These are phyloP conservation scores for Anagyrus pseudococci DNA, from an alignment of 2,888 invertebrate species.

Conservation along the genomic window DNA sequence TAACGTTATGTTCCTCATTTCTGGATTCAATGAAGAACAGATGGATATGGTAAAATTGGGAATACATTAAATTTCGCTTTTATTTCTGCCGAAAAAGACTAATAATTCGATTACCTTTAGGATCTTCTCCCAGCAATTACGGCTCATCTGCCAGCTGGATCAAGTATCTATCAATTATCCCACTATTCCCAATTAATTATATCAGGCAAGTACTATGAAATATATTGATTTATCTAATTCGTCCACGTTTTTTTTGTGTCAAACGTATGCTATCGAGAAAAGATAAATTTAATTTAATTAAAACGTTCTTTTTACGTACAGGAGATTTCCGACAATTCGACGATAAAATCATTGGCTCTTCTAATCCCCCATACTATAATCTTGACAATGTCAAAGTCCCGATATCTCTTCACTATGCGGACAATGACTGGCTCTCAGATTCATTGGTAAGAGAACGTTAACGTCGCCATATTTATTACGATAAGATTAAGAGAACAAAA, in stretches of 20 bases:
- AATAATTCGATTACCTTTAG: constrained; percentile 60
- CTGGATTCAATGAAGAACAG: constrained; percentile 62
- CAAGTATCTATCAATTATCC: constrained; percentile 72
- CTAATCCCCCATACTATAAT: constrained; percentile 68
- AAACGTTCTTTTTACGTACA: constrained; percentile 15
- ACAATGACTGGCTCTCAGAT: constrained; percentile 71
- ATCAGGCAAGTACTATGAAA: constrained; percentile 52
- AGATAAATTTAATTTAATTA: too few species aligned
- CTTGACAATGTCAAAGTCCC: constrained; percentile 67
- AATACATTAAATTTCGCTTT: background rate
- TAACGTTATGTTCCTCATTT: constrained; percentile 72
- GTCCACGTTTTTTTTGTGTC: too few species aligned
- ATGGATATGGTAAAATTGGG: constrained; percentile 56
- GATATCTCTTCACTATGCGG: constrained; percentile 71
- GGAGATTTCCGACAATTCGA: constrained; percentile 64
- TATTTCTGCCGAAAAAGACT: background rate
- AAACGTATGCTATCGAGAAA: too few species aligned
- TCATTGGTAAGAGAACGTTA: constrained; percentile 42
- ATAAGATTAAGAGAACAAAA: too few species aligned
- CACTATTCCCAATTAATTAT: constrained; percentile 75
- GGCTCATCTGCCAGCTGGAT: constrained; percentile 73
- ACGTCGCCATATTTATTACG: background rate
- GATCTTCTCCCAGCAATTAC: constrained; percentile 73
- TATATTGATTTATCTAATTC: too few species aligned
- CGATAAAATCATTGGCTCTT: constrained; percentile 63